phyloP scores from a whole-genome alignment of 1,140 invertebrate species.

The Drosophila ironensis region DNA sequence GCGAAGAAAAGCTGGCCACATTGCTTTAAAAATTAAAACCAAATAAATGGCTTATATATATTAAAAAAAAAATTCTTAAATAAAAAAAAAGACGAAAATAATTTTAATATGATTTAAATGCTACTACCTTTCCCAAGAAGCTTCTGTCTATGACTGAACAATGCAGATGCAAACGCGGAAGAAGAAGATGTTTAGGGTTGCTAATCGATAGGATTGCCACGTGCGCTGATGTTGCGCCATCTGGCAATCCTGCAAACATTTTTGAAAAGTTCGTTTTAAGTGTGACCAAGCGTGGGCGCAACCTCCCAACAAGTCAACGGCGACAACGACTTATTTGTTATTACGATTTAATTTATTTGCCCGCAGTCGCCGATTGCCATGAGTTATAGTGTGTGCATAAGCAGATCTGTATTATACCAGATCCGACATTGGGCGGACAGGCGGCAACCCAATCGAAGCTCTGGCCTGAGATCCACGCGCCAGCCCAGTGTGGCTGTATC shows the following conservation, averaged over 20 bases:
- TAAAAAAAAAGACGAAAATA: too few species aligned
- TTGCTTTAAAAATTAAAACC: too few species aligned
- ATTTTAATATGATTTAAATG: too few species aligned
- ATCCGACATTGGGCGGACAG: conserved; percentile 72
- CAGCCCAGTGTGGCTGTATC: conserved; percentile 23
- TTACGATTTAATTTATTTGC: conserved; percentile 79
- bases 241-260: not conserved
- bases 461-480: conserved; percentile 68
- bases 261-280: conserved; percentile 12
- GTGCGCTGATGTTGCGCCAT: too few species aligned
- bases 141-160: too few species aligned
- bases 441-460: conserved; percentile 38
- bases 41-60: too few species aligned
- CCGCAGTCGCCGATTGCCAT: conserved; percentile 55
- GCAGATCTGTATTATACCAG: conserved; percentile 23
- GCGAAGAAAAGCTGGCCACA: too few species aligned
- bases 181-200: too few species aligned
- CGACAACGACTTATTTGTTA: conserved; percentile 74
- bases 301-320: conserved; percentile 23
- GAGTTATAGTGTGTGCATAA: conserved; percentile 62
- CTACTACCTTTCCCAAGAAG: too few species aligned
- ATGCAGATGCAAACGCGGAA: too few species aligned
- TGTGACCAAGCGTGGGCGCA: conserved; percentile 49
- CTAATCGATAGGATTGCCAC: too few species aligned
- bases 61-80: too few species aligned